Evolutionary conservation across 2,113 vertebrate genomes (phyloP), one percentile per base, ranked within the genome.

Genomic region (Zosterops hypoxanthus): DNA sequence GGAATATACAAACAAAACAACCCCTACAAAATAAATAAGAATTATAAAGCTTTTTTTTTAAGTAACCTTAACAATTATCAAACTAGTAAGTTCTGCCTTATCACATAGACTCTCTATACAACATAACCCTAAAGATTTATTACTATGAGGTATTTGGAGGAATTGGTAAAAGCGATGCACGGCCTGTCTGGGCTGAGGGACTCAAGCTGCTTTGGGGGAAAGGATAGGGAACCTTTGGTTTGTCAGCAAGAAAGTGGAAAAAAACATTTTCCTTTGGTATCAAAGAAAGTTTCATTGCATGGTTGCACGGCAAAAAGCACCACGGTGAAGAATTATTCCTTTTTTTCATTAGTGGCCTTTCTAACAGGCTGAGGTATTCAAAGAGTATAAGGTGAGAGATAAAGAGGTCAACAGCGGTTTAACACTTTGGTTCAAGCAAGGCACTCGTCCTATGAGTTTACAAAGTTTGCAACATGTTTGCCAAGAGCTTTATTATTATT

Each of bases 401-500:
- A 96, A 96, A 98, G 99, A 99, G 99, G 99, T 99, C 98, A 99
- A 99, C 98, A 98, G 99, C 98, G 99, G 99, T 99, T 99, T 99
- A 99, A 99, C 99, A 99, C 99, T 99, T 99, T 99, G 99, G 99
- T 99, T 99, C 98, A 99, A 99, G 99, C 99, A 99, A 99, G 99
- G 99, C 99, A 99, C 99, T 99, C 99, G 94, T 99, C 99, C 99
- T 99, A 98, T 98, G 99, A 99, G 99, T 99, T 99, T 98, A 99
- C 98, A 98, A 98, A 99, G 98, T 99, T 99, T 98, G 98, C 98
- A 98, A 99, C 98, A 98, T 98, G 95, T 98, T 98, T 98, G 98
- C 98, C 97, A 98, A 98, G 97, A 98, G 97, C 98, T 98, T 98
- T 97, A 97, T 96, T 93, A 92, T 88, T 94, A 63, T 71, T 72